Evolutionary conservation across 2,113 vertebrate species (phyloP), one percentile per base, ranked within the genome.

Genomic region (Spermophilus dauricus): DNA sequence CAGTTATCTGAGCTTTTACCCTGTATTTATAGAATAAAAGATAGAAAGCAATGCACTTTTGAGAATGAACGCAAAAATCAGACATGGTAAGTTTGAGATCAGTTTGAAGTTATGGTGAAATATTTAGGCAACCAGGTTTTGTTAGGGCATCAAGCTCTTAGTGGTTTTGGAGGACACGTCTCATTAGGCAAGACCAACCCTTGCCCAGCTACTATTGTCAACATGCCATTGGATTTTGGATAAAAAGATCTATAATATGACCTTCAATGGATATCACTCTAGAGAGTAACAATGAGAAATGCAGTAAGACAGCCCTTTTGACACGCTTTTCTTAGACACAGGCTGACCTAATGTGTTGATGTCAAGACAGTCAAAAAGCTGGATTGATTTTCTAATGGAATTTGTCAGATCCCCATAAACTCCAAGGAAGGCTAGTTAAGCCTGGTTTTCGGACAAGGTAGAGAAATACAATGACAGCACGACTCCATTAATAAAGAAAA

Each of bases 111-210:
- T 94, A 93, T 63, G 78, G 86, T 80, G 81, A 70, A 80, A 72
- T 8, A 86, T 39, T 83, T 1, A 94, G 78, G 88, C 73, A 96
- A 78, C 1, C 1, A 28, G 86, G 63, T 76, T 91, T 96, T 93
- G 89, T 88, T 80, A 88, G 91, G 80, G 53, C 67, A 67, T 94
- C 86, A 91, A 94, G 89, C 83, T 45, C 77, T 48, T 70, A 87
- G 93, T 75, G 91, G 65, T 87, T 89, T 86, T 61, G 80, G 72
- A 95, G 80, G 53, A 94, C 92, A 89, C 17, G 93, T 86, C 70
- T 96, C 94, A 92, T 95, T 94, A 97, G 91, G 76, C 12, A 42
- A 89, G 96, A 97, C 94, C 84, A 88, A 16, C n/a, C 22, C 82
- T 93, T 82, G 95, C 65, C n/a, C 16, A 63, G 86, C 73, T 83